Base-by-base conservation (phyloP, 2,888 invertebrate species). In the Hirtodrosophila histrioides region DNA sequence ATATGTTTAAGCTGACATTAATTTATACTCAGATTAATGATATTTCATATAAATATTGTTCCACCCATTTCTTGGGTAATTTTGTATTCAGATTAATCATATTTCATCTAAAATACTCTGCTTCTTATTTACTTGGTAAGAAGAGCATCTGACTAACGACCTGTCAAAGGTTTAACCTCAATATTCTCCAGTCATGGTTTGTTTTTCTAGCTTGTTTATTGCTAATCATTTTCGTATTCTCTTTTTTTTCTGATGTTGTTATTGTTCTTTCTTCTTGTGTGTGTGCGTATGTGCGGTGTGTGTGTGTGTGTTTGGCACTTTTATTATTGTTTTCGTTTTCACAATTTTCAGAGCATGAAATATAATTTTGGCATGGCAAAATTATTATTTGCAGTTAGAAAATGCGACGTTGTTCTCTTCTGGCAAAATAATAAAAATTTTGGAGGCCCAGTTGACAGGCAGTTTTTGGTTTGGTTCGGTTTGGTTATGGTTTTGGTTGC, bases 281-380 rank as follows among this genome's bases (percentile, higher is more conserved):
- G 17, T 2, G 17, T 17, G 17, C 2, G 39, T 72, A 66, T 53
- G 56, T n/a, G n/a, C n/a, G n/a, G 17, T 17, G 17, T 17, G 17
- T 2, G 17, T 17, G 17, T 17, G 39, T 72, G 72, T 53, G 56
- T n/a, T 44, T 72, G 73, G 65, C 72, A 75, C 49, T 75, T 75
- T 66, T 73, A 66, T 73, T 75, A 65, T 78, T 75, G 74, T 75
- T 69, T 79, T 79, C 68, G 62, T 69, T 75, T 50, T 70, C 53
- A 77, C 57, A 78, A 86, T 68, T 64, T 85, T 69, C 74, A 74
- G 86, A 86, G 88, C 84, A 81, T 86, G 85, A 86, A 88, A 86
- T 85, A 75, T 82, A 86, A 88, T 81, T 87, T 78, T 64, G 69
- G 64, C 67, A 72, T 48, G 54, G 55, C 66, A 57, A 60, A 87